Percentiles rank a stretch among this genome's conserved stretches.
These are phyloP conservation scores for Sturnus vulgaris DNA, from an alignment of 2,113 vertebrate genomes.

Conservation along the genomic window DNA sequence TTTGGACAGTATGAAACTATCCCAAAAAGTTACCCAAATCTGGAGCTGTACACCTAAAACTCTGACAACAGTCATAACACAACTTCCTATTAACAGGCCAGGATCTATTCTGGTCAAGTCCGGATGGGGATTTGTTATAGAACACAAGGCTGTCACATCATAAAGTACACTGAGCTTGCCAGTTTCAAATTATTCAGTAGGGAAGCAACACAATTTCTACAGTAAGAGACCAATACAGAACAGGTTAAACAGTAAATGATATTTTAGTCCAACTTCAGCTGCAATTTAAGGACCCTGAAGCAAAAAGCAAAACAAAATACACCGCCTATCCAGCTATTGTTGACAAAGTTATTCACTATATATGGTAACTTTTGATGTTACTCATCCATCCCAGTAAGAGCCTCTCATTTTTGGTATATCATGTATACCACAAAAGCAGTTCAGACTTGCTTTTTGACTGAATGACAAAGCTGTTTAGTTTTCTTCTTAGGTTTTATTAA, in stretches of 20 bases:
- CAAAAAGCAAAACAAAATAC: not conserved
- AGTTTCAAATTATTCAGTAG: not conserved
- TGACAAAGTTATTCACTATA: not conserved
- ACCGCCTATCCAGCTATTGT: not conserved
- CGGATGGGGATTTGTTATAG: not conserved
- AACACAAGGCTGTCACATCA: not conserved
- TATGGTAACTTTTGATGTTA: not conserved
- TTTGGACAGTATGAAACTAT: not conserved
- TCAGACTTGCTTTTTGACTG: not conserved
- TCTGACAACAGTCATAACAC: not conserved
- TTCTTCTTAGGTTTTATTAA: not conserved
- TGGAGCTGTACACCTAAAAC: not conserved
- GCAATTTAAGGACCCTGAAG: not conserved
- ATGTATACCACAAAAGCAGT: fast-evolving
- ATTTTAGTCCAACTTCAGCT: not conserved
- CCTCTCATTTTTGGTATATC: fast-evolving
- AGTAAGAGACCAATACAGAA: not conserved
- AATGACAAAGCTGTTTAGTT: not conserved
- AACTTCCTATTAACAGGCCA: not conserved
- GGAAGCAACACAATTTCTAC: not conserved
- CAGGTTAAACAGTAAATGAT: not conserved
- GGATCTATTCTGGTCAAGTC: not conserved
- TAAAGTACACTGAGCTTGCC: not conserved
- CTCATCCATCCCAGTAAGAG: not conserved
- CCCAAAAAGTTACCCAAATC: not conserved